These are phyloP conservation scores for Scomberomorus guttatus DNA, from an alignment of 2,797 vertebrate genomes.

Conservation along the genomic window DNA sequence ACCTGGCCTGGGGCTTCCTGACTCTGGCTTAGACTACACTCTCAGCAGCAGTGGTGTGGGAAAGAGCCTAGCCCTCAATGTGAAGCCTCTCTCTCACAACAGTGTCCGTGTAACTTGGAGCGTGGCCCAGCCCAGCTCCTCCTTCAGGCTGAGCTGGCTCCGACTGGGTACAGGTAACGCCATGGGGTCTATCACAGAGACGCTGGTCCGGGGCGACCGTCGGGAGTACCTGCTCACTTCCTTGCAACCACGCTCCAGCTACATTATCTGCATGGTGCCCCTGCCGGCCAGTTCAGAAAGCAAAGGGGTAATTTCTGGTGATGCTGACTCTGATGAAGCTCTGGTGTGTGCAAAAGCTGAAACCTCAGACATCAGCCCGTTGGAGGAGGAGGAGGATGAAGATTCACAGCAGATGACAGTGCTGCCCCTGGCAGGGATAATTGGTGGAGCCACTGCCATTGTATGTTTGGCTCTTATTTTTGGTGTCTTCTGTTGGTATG, in stretches of 20 bases:
- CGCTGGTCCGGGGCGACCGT: conserved; percentile 92
- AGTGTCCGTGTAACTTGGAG: conserved; percentile 94
- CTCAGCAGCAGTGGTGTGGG: conserved; percentile 89
- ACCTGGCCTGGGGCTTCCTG: conserved; percentile 89
- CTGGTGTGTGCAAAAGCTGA: conserved; percentile 94
- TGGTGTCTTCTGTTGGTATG: conserved; percentile 92
- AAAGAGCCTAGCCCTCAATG: conserved; percentile 91
- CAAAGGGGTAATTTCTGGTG: conserved; percentile 77
- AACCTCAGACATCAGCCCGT: conserved; percentile 84
- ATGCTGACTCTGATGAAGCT: conserved; percentile 87
- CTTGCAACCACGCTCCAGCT: conserved; percentile 92
- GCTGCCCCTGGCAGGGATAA: conserved; percentile 91
- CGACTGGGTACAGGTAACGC: conserved; percentile 90
- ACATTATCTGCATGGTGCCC: conserved; percentile 95
- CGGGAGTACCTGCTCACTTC: conserved; percentile 93
- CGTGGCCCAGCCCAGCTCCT: conserved; percentile 89
- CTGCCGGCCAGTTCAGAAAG: conserved; percentile 84
- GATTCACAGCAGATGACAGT: conserved; percentile 80
- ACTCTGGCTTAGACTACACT: conserved; percentile 91
- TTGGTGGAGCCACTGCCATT: conserved; percentile 91
- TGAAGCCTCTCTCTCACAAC: conserved; percentile 92
- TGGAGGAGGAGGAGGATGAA: conserved; percentile 84
- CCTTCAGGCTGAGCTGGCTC: conserved; percentile 93
- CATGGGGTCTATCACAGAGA: conserved; percentile 95
- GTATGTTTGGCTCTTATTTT: conserved; percentile 92